Evolutionary conservation across 2,113 vertebrate genomes (phyloP), one percentile per base, ranked within the genome.

Genomic region (Phalacrocorax carbo): DNA sequence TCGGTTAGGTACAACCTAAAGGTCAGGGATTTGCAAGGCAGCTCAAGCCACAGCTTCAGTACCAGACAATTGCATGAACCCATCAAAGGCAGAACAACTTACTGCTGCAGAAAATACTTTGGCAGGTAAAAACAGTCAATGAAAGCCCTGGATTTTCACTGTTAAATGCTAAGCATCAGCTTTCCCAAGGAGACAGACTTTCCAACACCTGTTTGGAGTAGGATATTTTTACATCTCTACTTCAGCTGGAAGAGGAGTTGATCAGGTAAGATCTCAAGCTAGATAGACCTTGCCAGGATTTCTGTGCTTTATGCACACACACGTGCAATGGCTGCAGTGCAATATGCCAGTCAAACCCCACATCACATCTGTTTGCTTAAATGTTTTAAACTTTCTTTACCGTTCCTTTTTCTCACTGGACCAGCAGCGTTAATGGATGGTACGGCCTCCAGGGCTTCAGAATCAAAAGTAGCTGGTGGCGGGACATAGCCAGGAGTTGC

Each of bases 401-500:
- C 98, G 96, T 98, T 97, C 94, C 75, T 97, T 96, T 98, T 99
- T 94, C 97, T 99, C 17, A 32, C 82, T 84, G 98, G 93, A 94
- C 97, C 93, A 77, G 91, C 40, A 44, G 98, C 88, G 92, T n/a
- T 86, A 11, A 79, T 13, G 9, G 95, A 46, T 8, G 97, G 86
- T 30, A 57, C 14, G 0, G 87, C 90, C 26, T 99, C 99, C 6
- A 93, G 38, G 86, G 91, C 97, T 83, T 99, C 99, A 80, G 98
- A 98, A 82, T 99, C 99, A 98, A 99, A 99, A 92, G 98, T 98
- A 88, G 99, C 99, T 66, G 98, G 97, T 66, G 99, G 99, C 86
- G 99, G 99, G 64, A 98, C 94, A 87, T 98, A 99, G 32, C 98
- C 98, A 79, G 99, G 98, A 21, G 97, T 98, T 76, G 89, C 99